Percentiles rank a stretch among this genome's conserved stretches.
phyloP scores from a whole-genome alignment of 2,797 vertebrate genomes.

The Gallinago stenura region DNA sequence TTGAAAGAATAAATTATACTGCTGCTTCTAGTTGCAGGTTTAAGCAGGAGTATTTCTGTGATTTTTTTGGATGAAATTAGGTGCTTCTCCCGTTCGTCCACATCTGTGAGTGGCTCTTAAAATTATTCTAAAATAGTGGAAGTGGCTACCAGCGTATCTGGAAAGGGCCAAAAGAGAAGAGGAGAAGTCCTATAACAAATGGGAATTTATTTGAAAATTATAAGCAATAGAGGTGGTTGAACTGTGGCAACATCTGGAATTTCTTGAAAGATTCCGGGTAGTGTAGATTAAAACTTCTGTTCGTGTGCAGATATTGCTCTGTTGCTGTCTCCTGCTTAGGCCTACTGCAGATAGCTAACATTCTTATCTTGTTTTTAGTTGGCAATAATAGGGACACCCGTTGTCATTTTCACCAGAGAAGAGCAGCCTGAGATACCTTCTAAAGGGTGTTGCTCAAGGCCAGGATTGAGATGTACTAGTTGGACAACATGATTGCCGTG shows the following conservation, averaged over 20 bases:
- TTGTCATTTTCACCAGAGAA: not conserved
- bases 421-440: not conserved
- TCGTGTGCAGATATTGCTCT: not conserved
- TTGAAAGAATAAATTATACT: not conserved
- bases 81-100: not conserved
- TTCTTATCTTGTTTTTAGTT: not conserved
- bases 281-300: not conserved
- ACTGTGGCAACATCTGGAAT: not conserved
- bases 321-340: not conserved
- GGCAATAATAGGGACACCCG: not conserved
- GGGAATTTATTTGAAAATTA: not conserved
- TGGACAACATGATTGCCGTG: not conserved
- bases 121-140: not conserved
- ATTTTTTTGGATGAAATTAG: not conserved
- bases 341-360: not conserved
- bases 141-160: not conserved
- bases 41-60: not conserved
- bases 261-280: not conserved
- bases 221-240: not conserved
- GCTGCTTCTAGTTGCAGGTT: not conserved
- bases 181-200: not conserved
- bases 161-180: not conserved
- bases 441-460: not conserved
- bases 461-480: not conserved
- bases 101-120: not conserved